phyloP scores from a whole-genome alignment of 2,797 vertebrate genomes.

The Triplophysa bombifrons region DNA sequence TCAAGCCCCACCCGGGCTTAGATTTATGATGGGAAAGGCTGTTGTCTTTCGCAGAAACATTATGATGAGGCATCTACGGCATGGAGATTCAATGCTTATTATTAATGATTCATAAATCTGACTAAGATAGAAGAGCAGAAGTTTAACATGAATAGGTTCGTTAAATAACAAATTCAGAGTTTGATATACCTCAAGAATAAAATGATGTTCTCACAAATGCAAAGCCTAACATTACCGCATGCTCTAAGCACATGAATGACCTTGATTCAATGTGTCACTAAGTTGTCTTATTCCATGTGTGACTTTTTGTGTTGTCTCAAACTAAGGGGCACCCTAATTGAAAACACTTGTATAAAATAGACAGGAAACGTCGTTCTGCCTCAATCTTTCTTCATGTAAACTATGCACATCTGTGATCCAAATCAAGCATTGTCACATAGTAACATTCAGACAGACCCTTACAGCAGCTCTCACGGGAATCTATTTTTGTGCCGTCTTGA shows the following conservation, averaged over 20 bases:
- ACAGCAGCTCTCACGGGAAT: not conserved
- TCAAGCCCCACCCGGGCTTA: not conserved
- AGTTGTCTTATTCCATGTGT: not conserved
- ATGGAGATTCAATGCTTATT: not conserved
- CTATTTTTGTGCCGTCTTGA: not conserved
- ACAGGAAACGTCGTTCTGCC: conserved; percentile 15
- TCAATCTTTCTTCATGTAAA: not conserved
- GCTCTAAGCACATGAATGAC: not conserved
- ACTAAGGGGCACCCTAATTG: conserved; percentile 1
- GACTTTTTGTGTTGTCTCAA: not conserved
- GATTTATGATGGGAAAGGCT: conserved; percentile 37
- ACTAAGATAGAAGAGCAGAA: too few species aligned
- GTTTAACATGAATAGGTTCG: too few species aligned
- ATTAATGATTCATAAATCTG: not conserved
- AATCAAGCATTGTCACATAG: conserved; percentile 14
- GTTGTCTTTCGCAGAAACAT: conserved; percentile 44
- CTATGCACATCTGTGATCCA: conserved; percentile 19
- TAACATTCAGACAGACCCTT: conserved; percentile 7
- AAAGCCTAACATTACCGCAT: not conserved
- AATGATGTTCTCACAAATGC: not conserved
- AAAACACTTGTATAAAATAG: conserved; percentile 6
- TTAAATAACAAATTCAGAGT: not conserved
- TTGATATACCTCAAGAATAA: not conserved
- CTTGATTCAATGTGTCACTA: not conserved
- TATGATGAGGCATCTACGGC: not conserved